These are phyloP conservation scores for Casuarius casuarius DNA, from an alignment of 2,113 vertebrate species.

Conservation along the genomic window DNA sequence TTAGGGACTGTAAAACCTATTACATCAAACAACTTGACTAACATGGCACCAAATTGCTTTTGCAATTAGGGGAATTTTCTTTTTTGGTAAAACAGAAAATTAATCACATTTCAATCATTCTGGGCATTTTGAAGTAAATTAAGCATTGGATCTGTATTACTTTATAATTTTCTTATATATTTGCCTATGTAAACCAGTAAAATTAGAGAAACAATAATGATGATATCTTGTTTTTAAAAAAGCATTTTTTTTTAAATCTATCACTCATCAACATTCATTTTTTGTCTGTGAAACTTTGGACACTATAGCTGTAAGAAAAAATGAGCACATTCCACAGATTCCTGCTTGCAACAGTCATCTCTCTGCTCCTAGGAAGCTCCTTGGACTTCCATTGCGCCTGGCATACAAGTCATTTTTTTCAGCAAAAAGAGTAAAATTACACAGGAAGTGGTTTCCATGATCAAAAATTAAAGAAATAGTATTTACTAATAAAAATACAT, in stretches of 20 bases:
- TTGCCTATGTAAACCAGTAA: neutral
- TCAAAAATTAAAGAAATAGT: conserved; percentile 35
- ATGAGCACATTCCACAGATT: conserved; percentile 71
- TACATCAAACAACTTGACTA: conserved; percentile 25
- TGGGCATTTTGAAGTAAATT: conserved; percentile 4
- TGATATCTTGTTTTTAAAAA: conserved; percentile 14
- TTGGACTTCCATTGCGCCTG: conserved; percentile 52
- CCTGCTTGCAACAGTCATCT: conserved; percentile 52
- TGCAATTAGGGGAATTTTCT: conserved; percentile 5
- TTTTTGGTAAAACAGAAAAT: conserved; percentile 10
- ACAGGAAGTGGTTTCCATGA: conserved; percentile 37
- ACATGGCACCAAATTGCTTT: conserved; percentile 8
- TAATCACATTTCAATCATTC: conserved; percentile 4
- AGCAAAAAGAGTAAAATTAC: conserved; percentile 16
- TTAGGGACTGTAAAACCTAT: neutral
- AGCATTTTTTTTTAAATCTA: neutral
- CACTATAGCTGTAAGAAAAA: conserved; percentile 58
- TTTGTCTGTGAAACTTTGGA: conserved; percentile 58
- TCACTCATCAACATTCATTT: conserved; percentile 33
- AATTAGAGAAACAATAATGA: neutral
- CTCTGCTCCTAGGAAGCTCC: conserved; percentile 39
- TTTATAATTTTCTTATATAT: neutral
- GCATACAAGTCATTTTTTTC: conserved; percentile 47
- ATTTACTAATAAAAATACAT: conserved; percentile 28
- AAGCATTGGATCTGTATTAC: neutral